Conservation (phyloP, 1,140 invertebrate genomes). For the Drosophila murphyi region DNA sequence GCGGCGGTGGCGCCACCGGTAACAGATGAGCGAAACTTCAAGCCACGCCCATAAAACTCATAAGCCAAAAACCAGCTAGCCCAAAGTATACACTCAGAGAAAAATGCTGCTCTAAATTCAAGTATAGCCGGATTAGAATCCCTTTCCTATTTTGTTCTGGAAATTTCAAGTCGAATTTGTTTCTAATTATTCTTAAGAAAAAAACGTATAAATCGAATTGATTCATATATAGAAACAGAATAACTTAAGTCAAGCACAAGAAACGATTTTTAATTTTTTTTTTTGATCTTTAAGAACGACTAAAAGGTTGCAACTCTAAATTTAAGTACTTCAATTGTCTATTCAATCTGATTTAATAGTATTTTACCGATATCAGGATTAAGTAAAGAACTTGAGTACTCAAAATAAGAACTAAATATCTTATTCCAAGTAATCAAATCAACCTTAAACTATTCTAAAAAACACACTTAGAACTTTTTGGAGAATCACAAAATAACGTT, state of each 20-base stretch:
- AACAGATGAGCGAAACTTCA: conserved; percentile 55
- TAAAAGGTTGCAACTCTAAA: too few relatives aligned
- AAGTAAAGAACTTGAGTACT: neutral
- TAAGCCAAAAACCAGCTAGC: conserved; percentile 15
- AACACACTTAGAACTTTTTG: too few relatives aligned
- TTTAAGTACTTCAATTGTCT: neutral
- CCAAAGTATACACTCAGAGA: neutral
- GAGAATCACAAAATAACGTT: too few relatives aligned
- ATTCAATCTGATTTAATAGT: neutral
- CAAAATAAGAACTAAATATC: neutral
- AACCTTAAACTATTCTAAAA: too few relatives aligned
- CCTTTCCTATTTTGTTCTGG: too few relatives aligned
- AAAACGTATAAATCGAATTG: too few relatives aligned
- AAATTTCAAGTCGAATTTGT: too few relatives aligned
- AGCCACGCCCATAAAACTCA: conserved; percentile 1
- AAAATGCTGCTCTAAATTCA: neutral
- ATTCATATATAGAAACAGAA: too few relatives aligned
- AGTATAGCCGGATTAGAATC: too few relatives aligned
- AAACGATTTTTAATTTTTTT: neutral
- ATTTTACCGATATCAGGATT: neutral
- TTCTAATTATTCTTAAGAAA: too few relatives aligned
- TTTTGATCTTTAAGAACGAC: neutral
- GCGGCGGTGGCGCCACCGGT: conserved; percentile 42
- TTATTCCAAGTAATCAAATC: conserved; percentile 5
- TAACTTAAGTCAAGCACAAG: too few relatives aligned